Base-by-base conservation (phyloP, 2,113 vertebrate species). In the Dascyllus trimaculatus region DNA sequence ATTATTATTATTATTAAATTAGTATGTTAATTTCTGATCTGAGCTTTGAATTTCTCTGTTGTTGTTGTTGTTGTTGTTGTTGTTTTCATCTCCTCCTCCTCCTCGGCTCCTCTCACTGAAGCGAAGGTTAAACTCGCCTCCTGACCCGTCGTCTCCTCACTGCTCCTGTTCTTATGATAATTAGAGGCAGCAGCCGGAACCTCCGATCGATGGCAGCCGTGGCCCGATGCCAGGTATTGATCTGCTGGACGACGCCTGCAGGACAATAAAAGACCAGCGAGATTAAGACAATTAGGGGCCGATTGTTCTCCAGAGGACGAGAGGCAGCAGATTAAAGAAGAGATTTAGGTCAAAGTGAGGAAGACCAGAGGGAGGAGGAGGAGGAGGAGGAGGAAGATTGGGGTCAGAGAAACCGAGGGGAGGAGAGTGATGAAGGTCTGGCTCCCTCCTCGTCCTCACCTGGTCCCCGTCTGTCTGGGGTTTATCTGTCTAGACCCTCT, bases 261-360 rank as follows among this genome's bases (percentile, higher is more conserved):
- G 75, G 61, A 90, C 85, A 87, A 90, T 89, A 92, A 93, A 89
- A 92, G 92, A 91, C 90, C 74, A 85, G 87, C 74, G 56, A 90
- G 92, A 93, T 93, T 94, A 93, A 91, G 84, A 91, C 91, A 95
- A 94, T 95, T 95, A 95, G 91, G 74, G 75, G 86, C 79, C 92
- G 90, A 91, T 92, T 92, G 92, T 91, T 91, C 79, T 91, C 91
- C 80, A 85, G 88, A 90, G 90, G 91, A 89, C 63, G 52, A 86
- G 85, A 53, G 86, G 80, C 65, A 84, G 86, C 76, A 89, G 94
- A 94, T 94, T 94, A 94, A 92, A 71, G 43, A 61, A 52, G 82
- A 84, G 94, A 95, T 94, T 94, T 94, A 91, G 94, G 94, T 94
- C 94, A 93, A 87, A 92, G 90, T 87, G 88, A 85, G 81, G 88